These are phyloP conservation scores for Ctenomys sociabilis DNA, from an alignment of 2,113 vertebrate genomes.

Conservation along the genomic window DNA sequence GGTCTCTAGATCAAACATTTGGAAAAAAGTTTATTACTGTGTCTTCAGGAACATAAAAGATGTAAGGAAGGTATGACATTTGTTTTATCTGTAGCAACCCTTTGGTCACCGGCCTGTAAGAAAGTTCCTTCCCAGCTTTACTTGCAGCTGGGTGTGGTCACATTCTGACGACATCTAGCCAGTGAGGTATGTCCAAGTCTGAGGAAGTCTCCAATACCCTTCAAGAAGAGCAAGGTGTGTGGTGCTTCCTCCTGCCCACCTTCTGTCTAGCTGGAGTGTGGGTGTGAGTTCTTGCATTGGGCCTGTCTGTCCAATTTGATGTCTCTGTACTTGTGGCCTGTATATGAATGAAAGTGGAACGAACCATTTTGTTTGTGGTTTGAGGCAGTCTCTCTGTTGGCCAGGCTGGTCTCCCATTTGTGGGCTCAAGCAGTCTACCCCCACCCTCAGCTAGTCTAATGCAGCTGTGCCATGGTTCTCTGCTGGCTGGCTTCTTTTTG, in stretches of 20 bases:
- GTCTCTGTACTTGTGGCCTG: background rate
- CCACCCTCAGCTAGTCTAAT: background rate
- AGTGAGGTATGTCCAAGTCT: background rate
- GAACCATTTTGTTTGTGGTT: background rate
- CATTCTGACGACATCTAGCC: background rate
- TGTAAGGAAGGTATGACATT: background rate
- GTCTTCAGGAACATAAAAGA: background rate
- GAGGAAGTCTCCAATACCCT: background rate
- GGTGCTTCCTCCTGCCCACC: background rate
- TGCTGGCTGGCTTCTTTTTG: background rate
- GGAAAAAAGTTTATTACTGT: conserved; percentile 24
- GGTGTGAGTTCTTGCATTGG: background rate
- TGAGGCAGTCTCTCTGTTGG: background rate
- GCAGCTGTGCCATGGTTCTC: background rate
- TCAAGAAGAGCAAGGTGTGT: background rate
- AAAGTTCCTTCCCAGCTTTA: conserved; percentile 39
- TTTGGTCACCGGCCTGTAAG: background rate
- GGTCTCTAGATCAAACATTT: background rate
- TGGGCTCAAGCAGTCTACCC: background rate
- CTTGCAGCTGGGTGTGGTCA: background rate
- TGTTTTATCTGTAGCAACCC: background rate
- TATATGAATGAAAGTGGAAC: background rate
- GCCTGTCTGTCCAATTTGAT: background rate
- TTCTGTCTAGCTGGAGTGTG: background rate
- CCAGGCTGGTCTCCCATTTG: background rate